Evolutionary conservation across 2,888 invertebrate genomes (phyloP).

Genomic region (Phalera bucephala): DNA sequence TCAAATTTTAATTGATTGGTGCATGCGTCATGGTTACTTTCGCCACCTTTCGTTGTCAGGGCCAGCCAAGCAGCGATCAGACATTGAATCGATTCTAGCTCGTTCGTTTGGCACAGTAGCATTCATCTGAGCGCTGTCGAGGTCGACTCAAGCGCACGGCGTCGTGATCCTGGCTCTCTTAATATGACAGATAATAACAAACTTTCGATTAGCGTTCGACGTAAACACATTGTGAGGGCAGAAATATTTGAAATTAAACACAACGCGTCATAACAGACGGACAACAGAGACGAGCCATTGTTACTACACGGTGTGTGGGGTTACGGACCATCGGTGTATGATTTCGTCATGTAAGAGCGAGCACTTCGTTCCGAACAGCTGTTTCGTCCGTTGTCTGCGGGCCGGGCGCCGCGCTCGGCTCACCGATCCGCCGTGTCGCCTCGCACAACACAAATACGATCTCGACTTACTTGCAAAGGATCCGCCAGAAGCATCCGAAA

Average conservation of each 20-base stretch:
- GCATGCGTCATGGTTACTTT: constrained; percentile 67
- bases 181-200: constrained; percentile 37
- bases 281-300: constrained; percentile 45
- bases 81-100: constrained; percentile 45
- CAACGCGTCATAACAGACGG: constrained; percentile 45
- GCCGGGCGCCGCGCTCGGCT: constrained; percentile 24
- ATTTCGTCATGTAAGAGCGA: constrained; percentile 48
- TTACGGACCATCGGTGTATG: constrained; percentile 41
- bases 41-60: constrained; percentile 74
- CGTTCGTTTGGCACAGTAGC: constrained; percentile 36
- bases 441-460: constrained; percentile 32
- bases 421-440: constrained; percentile 33
- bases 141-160: constrained; percentile 35
- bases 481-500: constrained; percentile 96
- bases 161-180: constrained; percentile 30
- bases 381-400: constrained; percentile 40
- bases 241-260: constrained; percentile 40
- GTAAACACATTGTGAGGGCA: constrained; percentile 33
- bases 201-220: constrained; percentile 39
- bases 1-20: constrained; percentile 47
- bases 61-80: constrained; percentile 45
- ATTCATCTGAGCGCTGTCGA: constrained; percentile 53
- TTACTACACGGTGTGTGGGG: constrained; percentile 38
- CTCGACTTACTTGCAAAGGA: constrained; percentile 90
- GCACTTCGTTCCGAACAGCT: constrained; percentile 57